These are phyloP conservation scores for Bovichtus diacanthus DNA, from an alignment of 2,797 vertebrate genomes.

Conservation along the genomic window DNA sequence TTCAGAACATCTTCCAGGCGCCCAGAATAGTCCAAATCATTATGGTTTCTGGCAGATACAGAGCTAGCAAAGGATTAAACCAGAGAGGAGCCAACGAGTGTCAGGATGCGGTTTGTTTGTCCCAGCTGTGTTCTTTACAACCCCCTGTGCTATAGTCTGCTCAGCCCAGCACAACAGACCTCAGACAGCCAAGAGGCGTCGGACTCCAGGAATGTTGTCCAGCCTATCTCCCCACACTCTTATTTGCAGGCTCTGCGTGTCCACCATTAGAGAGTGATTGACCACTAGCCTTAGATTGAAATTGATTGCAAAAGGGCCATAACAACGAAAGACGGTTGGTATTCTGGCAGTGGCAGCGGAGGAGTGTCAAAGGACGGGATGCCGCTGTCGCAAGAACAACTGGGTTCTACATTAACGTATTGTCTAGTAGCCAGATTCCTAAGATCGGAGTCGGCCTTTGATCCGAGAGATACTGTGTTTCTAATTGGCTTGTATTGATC, in stretches of 20 bases:
- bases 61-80: slow-evolving; percentile 63
- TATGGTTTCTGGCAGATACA: slow-evolving; percentile 66
- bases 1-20: slow-evolving; percentile 65
- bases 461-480: slow-evolving; percentile 71
- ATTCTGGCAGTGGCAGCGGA: slow-evolving; percentile 48
- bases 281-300: slow-evolving; percentile 78
- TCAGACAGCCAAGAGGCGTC: slow-evolving; percentile 41
- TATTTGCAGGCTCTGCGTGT: slow-evolving; percentile 68
- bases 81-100: slow-evolving; percentile 61
- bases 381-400: slow-evolving; percentile 73
- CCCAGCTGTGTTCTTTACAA: slow-evolving; percentile 72
- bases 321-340: slow-evolving; percentile 76
- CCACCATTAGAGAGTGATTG: slow-evolving; percentile 71
- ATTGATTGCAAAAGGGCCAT: slow-evolving; percentile 79
- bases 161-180: slow-evolving; percentile 47
- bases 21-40: slow-evolving; percentile 70
- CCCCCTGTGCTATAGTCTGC: slow-evolving; percentile 40
- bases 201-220: slow-evolving; percentile 57
- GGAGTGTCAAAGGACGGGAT: slow-evolving; percentile 62
- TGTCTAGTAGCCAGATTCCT: slow-evolving; percentile 69
- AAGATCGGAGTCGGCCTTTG: slow-evolving; percentile 64
- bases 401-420: slow-evolving; percentile 67
- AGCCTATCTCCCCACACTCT: slow-evolving; percentile 49
- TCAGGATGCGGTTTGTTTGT: slow-evolving; percentile 71
- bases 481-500: slow-evolving; percentile 81